Evolutionary conservation across 2,113 vertebrate species (phyloP), one percentile per base, ranked within the genome.

Genomic region (Grammomys dolichurus): DNA sequence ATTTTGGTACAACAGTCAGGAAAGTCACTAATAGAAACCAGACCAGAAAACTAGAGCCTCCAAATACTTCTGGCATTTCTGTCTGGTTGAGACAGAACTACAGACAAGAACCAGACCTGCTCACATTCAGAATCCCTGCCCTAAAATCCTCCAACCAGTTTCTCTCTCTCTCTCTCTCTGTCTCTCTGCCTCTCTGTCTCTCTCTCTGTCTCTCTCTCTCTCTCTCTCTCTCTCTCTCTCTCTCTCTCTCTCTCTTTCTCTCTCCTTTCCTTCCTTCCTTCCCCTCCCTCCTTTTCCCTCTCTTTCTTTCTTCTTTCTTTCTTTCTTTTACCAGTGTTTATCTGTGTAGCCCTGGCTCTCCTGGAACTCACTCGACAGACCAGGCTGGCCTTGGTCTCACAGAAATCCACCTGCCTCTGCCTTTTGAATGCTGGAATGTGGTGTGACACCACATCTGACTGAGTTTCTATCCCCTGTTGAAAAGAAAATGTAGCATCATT

Each of bases 221-320:
- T 2, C 1, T 60, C 22, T 1, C 6, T 33, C 28, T 9, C 6
- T 13, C 9, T 9, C 24, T 60, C 19, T 20, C 14, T 36, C 9
- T 7, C 63, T 16, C 17, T 6, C 16, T 70, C 17, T 7, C 14
- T 70, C 7, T 5, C 17, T 72, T n/a, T 9, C 16, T 72, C n/a
- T 3, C 17, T 72, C 19, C 3, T 3, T 63, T 63, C 9, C 22
- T 63, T 24, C 9, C 22, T 24, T 24, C 7, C 20, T 63, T 24
- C 6, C 22, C 14, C 9, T 28, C 22, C 3, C 3, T 56, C 56
- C 3, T 26, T 26, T 6, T 33, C 5, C 14, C 26, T 6, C 7
- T 26, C 24, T 8, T 69, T 69, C 26, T 3, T 28, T 67, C 26
- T 33, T 14, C 28, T 67, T 67, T 33, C 31, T 69, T 69, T 13